Conservation (phyloP, 2,888 invertebrate species). For the Meiosimyza decipiens region DNA sequence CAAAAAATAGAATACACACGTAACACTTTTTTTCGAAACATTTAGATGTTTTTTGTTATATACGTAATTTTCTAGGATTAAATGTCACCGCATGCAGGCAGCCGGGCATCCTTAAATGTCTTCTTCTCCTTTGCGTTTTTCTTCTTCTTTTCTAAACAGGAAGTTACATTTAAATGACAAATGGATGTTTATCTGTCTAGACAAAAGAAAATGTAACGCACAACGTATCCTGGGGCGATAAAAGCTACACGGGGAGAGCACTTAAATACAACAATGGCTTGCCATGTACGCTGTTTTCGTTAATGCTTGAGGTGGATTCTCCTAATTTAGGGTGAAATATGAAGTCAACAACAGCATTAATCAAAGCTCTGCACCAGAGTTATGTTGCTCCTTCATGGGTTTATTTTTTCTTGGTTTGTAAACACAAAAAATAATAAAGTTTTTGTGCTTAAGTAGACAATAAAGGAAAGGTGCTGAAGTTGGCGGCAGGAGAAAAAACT, state of each 20-base stretch:
- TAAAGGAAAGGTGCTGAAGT: not conserved
- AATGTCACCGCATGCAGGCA: not conserved
- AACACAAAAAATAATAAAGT: not conserved
- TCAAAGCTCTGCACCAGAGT: slow-evolving; percentile 5
- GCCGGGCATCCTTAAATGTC: not conserved
- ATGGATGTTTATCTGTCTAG: slow-evolving; percentile 26
- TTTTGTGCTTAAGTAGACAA: slow-evolving; percentile 14
- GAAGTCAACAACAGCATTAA: slow-evolving; percentile 19
- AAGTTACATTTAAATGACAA: slow-evolving; percentile 7
- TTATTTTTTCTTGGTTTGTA: too few species aligned
- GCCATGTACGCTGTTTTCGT: too few species aligned
- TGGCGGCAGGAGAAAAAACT: too few species aligned
- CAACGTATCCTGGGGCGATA: not conserved
- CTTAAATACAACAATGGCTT: too few species aligned
- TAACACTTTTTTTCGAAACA: too few species aligned
- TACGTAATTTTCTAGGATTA: too few species aligned
- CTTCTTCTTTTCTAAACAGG: not conserved
- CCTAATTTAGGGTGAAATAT: too few species aligned
- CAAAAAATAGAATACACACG: not conserved
- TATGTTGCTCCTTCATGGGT: not conserved
- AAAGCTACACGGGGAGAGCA: too few species aligned
- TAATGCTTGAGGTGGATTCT: too few species aligned
- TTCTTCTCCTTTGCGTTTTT: not conserved
- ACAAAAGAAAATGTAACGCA: slow-evolving; percentile 1
- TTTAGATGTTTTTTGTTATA: too few species aligned